Evolutionary conservation across 1,140 invertebrate species (phyloP), one percentile per base, ranked within the genome.

Genomic region (Leptoteleia sp.): DNA sequence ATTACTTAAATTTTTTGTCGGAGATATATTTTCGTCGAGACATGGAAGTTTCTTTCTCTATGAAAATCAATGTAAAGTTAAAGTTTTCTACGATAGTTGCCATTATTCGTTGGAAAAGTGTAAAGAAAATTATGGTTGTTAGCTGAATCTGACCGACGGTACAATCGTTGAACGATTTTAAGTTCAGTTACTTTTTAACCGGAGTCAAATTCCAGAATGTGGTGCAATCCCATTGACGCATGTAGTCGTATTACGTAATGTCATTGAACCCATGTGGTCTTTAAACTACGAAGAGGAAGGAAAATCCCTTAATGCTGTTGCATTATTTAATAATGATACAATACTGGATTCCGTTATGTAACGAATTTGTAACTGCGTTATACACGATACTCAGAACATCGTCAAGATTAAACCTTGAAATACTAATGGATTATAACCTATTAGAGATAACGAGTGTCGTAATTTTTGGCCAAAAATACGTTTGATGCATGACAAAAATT

Each of bases 141-240:
- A n/a, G n/a, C n/a, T n/a, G n/a, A n/a, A n/a, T n/a, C n/a, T n/a
- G n/a, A n/a, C n/a, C n/a, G n/a, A n/a, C n/a, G n/a, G n/a, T n/a
- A n/a, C n/a, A n/a, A n/a, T n/a, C n/a, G n/a, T n/a, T n/a, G n/a
- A n/a, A n/a, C n/a, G n/a, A n/a, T n/a, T n/a, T n/a, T n/a, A 7
- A 40, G 7, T 38, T 27, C 52, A 15, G 37, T 27, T 38, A 61
- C n/a, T n/a, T 11, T 17, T 45, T 17, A 45, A 15, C 35, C 8
- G 54, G 27, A 70, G 19, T 37, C 33, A 31, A 50, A 61, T 71
- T 71, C 54, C 47, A 15, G 19, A 25, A 40, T 12, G 45, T 71
- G 47, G 35, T 73, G 70, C 7, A 64, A 73, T n/a, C 27, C 40
- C 43, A 22, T 5, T 73, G 70, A 73, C 57, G 55, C 42, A 42